These are phyloP conservation scores for Timandra comae DNA, from an alignment of 2,888 invertebrate species.

Conservation along the genomic window DNA sequence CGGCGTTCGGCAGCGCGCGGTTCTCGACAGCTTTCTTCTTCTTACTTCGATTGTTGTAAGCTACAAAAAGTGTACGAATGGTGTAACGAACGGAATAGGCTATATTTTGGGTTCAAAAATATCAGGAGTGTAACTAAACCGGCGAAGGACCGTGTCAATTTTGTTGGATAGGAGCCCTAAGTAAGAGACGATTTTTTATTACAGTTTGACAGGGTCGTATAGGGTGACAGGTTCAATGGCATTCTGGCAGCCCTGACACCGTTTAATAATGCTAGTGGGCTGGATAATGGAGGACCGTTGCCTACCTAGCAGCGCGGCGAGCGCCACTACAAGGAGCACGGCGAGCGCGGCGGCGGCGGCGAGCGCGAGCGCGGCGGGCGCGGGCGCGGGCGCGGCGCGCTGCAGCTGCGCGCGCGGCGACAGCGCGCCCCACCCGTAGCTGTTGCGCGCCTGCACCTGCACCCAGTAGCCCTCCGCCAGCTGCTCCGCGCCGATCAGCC, in stretches of 20 bases:
- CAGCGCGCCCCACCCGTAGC: constrained; percentile 88
- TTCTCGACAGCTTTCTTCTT: constrained; percentile 79
- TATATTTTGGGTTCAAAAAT: too few relatives aligned
- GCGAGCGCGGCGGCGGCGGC: constrained; percentile 77
- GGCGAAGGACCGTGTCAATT: too few relatives aligned
- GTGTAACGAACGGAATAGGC: too few relatives aligned
- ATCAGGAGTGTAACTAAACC: too few relatives aligned
- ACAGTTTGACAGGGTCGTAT: too few relatives aligned
- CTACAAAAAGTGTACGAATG: constrained; percentile 51
- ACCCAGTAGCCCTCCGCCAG: constrained; percentile 82
- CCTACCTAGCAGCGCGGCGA: constrained; percentile 48
- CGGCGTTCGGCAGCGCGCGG: constrained; percentile 56
- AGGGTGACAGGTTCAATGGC: too few relatives aligned
- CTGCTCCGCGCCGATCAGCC: constrained; percentile 83
- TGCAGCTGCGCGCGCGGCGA: constrained; percentile 79
- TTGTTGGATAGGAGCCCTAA: too few relatives aligned
- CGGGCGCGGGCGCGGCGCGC: constrained; percentile 32
- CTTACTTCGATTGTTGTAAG: constrained; percentile 79
- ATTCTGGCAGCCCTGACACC: too few relatives aligned
- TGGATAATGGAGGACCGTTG: too few relatives aligned
- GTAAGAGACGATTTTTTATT: too few relatives aligned
- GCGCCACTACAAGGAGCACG: constrained; percentile 40
- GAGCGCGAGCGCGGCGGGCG: constrained; percentile 71
- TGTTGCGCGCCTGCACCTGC: constrained; percentile 86
- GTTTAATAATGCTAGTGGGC: too few relatives aligned